These are phyloP conservation scores for Leiothrix lutea DNA, from an alignment of 2,113 vertebrate genomes.

Conservation along the genomic window DNA sequence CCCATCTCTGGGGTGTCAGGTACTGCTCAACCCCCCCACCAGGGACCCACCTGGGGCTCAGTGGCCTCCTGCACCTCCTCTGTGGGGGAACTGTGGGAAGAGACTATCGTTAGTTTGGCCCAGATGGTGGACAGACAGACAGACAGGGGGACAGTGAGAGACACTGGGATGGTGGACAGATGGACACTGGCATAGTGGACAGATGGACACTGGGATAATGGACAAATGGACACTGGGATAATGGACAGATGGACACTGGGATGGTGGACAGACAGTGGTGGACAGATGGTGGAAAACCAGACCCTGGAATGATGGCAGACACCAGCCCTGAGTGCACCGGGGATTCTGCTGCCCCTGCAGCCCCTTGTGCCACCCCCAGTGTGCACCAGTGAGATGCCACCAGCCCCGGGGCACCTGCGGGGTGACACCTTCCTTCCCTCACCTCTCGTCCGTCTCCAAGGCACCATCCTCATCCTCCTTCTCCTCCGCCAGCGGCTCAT, in stretches of 20 bases:
- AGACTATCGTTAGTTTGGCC: fast-evolving
- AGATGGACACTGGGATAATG: no score
- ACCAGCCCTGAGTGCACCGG: background rate
- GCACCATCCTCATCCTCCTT: constrained; percentile 4
- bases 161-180: no score
- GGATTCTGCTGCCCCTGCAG: background rate
- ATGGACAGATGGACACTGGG: background rate
- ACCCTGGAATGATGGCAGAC: fast-evolving
- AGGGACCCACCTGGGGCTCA: background rate
- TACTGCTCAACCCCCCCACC: background rate
- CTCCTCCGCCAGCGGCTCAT: background rate
- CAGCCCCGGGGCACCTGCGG: background rate
- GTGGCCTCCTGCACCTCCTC: background rate
- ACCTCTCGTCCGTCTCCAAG: background rate
- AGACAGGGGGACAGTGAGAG: no score
- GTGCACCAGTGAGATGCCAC: background rate
- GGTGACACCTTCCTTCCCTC: background rate
- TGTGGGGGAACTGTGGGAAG: background rate
- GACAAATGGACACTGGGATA: background rate
- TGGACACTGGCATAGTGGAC: no score
- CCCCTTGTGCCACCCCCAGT: fast-evolving
- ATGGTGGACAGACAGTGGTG: background rate
- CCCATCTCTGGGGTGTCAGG: background rate
- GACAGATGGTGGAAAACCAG: background rate
- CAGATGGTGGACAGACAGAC: background rate